Conservation (phyloP, 2,797 vertebrate species). For the Anas acuta region DNA sequence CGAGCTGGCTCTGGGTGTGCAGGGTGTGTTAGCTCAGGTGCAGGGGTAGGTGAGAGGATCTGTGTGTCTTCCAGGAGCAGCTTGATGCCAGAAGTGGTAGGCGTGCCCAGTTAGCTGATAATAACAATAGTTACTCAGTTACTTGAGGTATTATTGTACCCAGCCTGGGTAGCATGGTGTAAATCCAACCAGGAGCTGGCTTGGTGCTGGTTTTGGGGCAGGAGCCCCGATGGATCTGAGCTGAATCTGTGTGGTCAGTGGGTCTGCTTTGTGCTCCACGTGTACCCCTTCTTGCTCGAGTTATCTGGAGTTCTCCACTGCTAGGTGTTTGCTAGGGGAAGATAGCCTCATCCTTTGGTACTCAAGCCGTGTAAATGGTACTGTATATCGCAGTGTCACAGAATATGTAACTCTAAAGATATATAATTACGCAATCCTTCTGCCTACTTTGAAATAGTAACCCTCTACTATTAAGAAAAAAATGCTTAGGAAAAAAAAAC, state of each 20-base stretch:
- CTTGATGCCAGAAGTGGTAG: not conserved
- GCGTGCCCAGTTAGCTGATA: not conserved
- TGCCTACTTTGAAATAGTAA: not conserved
- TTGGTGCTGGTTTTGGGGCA: not conserved
- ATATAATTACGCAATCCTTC: not conserved
- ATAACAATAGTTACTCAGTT: no score
- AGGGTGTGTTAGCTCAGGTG: not conserved
- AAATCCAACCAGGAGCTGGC: not conserved
- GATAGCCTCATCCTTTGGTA: not conserved
- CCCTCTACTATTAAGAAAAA: not conserved
- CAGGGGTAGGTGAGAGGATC: not conserved
- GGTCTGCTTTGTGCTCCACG: not conserved
- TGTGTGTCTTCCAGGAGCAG: accelerated
- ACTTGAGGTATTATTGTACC: not conserved
- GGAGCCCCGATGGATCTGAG: not conserved
- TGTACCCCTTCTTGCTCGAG: not conserved
- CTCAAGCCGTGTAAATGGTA: not conserved
- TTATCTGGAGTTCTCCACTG: not conserved
- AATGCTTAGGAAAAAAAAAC: not conserved
- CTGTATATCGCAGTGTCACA: not conserved
- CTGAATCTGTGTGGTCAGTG: not conserved
- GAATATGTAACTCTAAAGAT: not conserved
- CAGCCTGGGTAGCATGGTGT: not conserved
- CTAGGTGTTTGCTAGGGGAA: not conserved
- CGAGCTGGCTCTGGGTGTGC: not conserved